Evolutionary conservation across 2,888 invertebrate genomes (phyloP), one percentile per base, ranked within the genome.

Genomic region (Eulithis prunata): DNA sequence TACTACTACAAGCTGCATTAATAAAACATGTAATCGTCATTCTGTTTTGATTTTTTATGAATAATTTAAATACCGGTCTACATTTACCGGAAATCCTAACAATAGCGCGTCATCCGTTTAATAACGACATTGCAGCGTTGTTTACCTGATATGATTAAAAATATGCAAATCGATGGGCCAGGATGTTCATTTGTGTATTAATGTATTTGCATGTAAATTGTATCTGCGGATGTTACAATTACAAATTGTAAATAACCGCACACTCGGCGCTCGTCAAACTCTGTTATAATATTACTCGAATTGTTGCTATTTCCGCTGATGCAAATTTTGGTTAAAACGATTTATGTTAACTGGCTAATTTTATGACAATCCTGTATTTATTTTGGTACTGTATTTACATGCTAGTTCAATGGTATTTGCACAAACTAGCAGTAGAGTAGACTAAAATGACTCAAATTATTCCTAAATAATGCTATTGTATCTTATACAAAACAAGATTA

Each of bases 161-260:
- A 92, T 91, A 93, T 93, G 93, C 92, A 90, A 92, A 93, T 93
- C 91, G 86, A 92, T 91, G 82, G 87, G 82, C 83, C 91, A 89
- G 92, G 93, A 92, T 90, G 91, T 81, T 86, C 89, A 86, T 90
- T 91, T 92, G 90, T 82, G 88, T 90, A 87, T 88, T 90, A 88
- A 88, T 85, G 87, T 88, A 91, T 92, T 91, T 88, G 87, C 91
- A 92, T 93, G 88, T 91, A 89, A 92, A 92, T 92, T 81, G 85
- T 86, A 85, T 88, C 88, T 86, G 89, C 85, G 89, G 87, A 90
- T 88, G 88, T 85, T 80, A 86, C 85, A 86, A 85, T 86, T 85
- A 89, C 84, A 85, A 87, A 85, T 88, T 87, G 85, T 85, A 86
- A 87, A 86, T 85, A 84, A 63, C 75, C 75, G 73, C 75, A 75